Evolutionary conservation across 1,140 invertebrate species (phyloP).

Genomic region (Drosophila eugracilis): DNA sequence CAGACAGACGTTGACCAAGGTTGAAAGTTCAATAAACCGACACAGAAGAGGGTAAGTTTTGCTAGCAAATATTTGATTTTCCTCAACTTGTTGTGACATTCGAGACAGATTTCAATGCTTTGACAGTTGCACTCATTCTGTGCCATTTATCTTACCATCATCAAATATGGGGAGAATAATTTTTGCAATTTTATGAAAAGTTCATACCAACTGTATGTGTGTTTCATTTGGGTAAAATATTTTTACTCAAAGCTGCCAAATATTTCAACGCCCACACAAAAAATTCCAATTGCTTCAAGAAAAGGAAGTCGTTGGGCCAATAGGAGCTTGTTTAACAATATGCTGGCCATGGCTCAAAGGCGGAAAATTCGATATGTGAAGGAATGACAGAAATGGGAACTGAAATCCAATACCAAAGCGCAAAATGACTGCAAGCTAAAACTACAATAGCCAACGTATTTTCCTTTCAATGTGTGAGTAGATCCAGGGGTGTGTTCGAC

Average conservation of each 20-base stretch:
- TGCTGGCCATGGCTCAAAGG: conserved; percentile 57
- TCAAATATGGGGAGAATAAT: background rate
- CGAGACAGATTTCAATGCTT: conserved; percentile 27
- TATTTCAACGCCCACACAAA: conserved; percentile 7
- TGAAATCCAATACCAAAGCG: conserved; percentile 60
- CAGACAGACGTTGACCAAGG: conserved; percentile 37
- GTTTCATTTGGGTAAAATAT: conserved; percentile 20
- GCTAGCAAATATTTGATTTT: conserved; percentile 8
- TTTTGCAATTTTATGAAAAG: conserved; percentile 2
- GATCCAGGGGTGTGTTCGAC: conserved; percentile 14
- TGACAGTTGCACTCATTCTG: conserved; percentile 35
- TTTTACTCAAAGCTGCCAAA: conserved; percentile 25
- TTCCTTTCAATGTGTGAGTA: conserved; percentile 14
- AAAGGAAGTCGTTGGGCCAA: conserved; percentile 7
- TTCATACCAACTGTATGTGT: conserved; percentile 10
- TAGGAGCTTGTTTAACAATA: conserved; percentile 44
- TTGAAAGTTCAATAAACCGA: conserved; percentile 40
- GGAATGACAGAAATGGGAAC: conserved; percentile 27
- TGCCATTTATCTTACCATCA: conserved; percentile 26
- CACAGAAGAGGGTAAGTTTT: conserved; percentile 50
- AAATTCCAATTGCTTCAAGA: conserved; percentile 10
- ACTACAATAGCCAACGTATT: conserved; percentile 16
- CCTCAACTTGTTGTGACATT: conserved; percentile 19
- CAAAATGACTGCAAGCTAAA: conserved; percentile 57
- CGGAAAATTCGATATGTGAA: conserved; percentile 19